Conservation (phyloP, 2,888 invertebrate species). For the Thereva nobilitata region DNA sequence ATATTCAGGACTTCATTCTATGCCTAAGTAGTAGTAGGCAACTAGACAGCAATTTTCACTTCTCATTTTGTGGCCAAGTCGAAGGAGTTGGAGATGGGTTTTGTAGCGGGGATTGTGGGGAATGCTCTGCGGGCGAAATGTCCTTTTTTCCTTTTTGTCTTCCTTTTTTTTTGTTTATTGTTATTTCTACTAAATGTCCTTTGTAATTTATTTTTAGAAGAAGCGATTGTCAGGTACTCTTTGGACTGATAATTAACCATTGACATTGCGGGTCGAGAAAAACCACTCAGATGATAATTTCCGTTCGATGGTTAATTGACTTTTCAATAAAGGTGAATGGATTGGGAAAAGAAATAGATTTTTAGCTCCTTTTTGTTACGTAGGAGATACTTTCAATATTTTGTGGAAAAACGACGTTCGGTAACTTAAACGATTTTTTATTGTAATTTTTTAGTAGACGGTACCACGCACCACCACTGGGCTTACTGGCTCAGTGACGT, state of each 20-base stretch:
- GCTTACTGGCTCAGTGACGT: too few species aligned
- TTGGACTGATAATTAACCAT: neutral
- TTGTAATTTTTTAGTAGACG: too few species aligned
- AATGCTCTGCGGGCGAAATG: neutral
- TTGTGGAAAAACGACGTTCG: too few species aligned
- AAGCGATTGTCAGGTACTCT: neutral
- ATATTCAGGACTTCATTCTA: too few species aligned
- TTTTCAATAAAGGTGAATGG: neutral
- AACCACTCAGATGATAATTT: slow-evolving; percentile 11
- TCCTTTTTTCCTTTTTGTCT: slow-evolving; percentile 8
- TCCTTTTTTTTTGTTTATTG: slow-evolving; percentile 1
- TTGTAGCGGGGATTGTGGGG: neutral
- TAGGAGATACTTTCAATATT: too few species aligned
- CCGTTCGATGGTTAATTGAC: slow-evolving; percentile 17
- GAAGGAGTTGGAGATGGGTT: slow-evolving; percentile 2
- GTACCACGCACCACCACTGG: too few species aligned
- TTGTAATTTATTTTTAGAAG: too few species aligned
- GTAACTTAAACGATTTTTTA: too few species aligned
- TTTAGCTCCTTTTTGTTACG: too few species aligned
- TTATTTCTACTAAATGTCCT: neutral
- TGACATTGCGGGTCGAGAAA: slow-evolving; percentile 3
- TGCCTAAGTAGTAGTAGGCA: too few species aligned
- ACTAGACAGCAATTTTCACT: neutral
- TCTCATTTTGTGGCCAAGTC: slow-evolving; percentile 15
- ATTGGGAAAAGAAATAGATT: too few species aligned